Base-by-base conservation (phyloP, 2,888 invertebrate genomes). In the Xestia xanthographa region DNA sequence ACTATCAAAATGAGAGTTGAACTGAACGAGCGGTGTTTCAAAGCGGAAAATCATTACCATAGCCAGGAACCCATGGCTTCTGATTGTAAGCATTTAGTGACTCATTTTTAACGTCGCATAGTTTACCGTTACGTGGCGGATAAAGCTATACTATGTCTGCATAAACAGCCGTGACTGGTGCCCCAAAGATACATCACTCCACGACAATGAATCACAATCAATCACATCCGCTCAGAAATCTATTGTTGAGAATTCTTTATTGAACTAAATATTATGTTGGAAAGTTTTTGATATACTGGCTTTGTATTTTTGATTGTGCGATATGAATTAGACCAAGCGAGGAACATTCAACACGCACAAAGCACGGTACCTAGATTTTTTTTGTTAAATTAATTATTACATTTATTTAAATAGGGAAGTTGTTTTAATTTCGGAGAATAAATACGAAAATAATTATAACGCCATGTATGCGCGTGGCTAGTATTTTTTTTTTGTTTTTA, bases 11-110 rank as follows among this genome's bases (percentile, higher is more conserved):
- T 83, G 50, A 89, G 87, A 79, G 71, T 11, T 71, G 60, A 53
- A 72, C 78, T 87, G 77, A 87, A 88, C 85, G 81, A 83, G 79
- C 79, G 56, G 85, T 78, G 90, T 91, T 93, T 89, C 90, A 91
- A 92, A 94, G 92, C 93, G 93, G 92, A 93, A 95, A 94, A 93
- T 92, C 88, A 91, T 92, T 93, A 92, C 91, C 92, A 92, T 92
- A 92, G 92, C 87, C 87, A 86, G 88, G 88, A 85, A 86, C 85
- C 88, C 89, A 89, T 92, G 91, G 90, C 63, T 90, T 89, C 89
- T 90, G 87, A 91, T 62, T 20, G 53, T 56, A 53, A 87, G 86
- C 85, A 88, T 87, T 87, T 82, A 88, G 87, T 95, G 95, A 94
- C 89, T 95, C 94, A 95, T 87, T 89, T 86, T 83, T 79, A 85